Percentiles rank a stretch among this genome's conserved stretches.
These are phyloP conservation scores for Listronotus oregonensis DNA, from an alignment of 1,140 invertebrate genomes.

Conservation along the genomic window DNA sequence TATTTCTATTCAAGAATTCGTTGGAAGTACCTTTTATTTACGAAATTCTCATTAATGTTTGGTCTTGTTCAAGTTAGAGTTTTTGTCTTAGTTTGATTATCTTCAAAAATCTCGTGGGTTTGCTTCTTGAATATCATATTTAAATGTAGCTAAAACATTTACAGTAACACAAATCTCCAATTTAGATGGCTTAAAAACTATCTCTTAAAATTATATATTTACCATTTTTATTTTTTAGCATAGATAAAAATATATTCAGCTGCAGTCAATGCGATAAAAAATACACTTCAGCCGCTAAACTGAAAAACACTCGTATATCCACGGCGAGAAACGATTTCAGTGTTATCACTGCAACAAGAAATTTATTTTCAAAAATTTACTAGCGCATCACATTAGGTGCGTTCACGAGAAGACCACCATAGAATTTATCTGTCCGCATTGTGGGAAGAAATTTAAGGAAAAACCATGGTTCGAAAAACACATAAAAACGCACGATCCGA, in stretches of 20 bases:
- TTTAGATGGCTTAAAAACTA: too few relatives aligned
- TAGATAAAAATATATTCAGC: background rate
- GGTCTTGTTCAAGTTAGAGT: too few relatives aligned
- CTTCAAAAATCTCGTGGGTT: too few relatives aligned
- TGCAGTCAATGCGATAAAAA: constrained; percentile 44
- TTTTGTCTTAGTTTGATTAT: too few relatives aligned
- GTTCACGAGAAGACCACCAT: constrained; percentile 8
- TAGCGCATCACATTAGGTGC: constrained; percentile 16
- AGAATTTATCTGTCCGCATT: constrained; percentile 22
- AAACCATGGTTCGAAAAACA: constrained; percentile 28
- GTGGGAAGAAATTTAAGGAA: constrained; percentile 24
- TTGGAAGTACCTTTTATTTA: too few relatives aligned
- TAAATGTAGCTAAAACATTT: too few relatives aligned
- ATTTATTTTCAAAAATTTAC: constrained; percentile 19
- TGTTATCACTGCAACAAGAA: constrained; percentile 22
- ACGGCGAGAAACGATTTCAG: constrained; percentile 57
- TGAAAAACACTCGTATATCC: constrained; percentile 55
- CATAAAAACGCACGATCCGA: constrained; percentile 22
- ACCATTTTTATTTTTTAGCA: constrained; percentile 6
- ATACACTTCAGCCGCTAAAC: constrained; percentile 41
- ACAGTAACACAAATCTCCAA: too few relatives aligned
- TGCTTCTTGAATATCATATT: too few relatives aligned
- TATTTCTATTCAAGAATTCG: too few relatives aligned
- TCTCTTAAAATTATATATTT: too few relatives aligned
- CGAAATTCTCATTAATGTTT: too few relatives aligned